phyloP scores from a whole-genome alignment of 92 coral and sea anemone genomes.

The Anthopleura xanthogrammica region DNA sequence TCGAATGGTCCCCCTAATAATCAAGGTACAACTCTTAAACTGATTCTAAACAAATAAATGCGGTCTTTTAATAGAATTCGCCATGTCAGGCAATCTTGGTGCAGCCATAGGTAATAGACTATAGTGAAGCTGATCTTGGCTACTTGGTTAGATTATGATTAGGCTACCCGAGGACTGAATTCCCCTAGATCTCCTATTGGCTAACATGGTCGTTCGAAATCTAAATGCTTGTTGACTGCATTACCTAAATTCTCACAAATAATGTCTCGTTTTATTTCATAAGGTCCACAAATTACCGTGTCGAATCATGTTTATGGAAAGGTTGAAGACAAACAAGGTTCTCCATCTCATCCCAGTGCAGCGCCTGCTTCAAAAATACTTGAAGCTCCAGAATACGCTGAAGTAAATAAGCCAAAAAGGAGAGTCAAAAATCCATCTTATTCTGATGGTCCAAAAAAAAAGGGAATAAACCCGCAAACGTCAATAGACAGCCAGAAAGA shows the following conservation, averaged over 20 bases:
- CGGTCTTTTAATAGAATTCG: too few species aligned
- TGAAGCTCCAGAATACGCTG: not conserved
- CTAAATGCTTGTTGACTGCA: not conserved
- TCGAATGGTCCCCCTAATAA: not conserved
- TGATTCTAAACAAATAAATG: too few species aligned
- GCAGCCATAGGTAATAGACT: too few species aligned
- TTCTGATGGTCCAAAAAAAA: not conserved
- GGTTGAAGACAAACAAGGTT: not conserved
- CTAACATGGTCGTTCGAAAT: too few species aligned
- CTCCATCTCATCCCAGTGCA: not conserved
- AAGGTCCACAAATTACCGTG: not conserved
- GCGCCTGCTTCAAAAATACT: not conserved
- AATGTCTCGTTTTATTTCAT: not conserved
- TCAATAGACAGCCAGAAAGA: not conserved
- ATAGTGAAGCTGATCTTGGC: too few species aligned
- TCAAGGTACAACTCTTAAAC: not conserved
- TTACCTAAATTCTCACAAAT: not conserved
- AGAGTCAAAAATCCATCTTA: not conserved
- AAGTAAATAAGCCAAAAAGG: not conserved
- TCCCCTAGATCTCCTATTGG: too few species aligned
- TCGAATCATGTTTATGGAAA: not conserved
- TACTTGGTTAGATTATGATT: too few species aligned
- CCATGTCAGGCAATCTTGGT: too few species aligned
- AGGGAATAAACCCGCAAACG: too few species aligned
- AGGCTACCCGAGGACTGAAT: too few species aligned